Base-by-base conservation (phyloP, 2,113 vertebrate species). In the Pelodiscus sinensis region DNA sequence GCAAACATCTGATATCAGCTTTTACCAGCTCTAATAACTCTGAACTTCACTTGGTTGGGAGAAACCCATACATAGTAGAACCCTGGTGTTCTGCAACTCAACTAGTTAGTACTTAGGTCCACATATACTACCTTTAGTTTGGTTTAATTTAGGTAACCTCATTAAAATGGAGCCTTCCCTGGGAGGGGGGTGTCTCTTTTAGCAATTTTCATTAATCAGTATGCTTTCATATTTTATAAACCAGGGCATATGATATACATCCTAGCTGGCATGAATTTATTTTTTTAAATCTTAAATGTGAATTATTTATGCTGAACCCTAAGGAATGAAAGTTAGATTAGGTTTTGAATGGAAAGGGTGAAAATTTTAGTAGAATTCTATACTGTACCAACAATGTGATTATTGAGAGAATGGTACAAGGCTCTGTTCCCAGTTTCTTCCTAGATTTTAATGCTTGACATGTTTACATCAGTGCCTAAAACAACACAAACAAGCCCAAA, bases 1-100 rank as follows among this genome's bases (percentile, higher is more conserved):
- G 92, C 95, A 96, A 96, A 95, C 96, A 95, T 94, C 95, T 97
- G 93, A 94, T 93, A 96, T 92, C 92, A 96, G 95, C 91, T 96
- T 97, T 95, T 95, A 96, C 91, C 94, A 94, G 95, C 93, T 94
- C 92, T 86, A 94, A 88, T 79, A 94, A 96, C 90, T 95, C 83
- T 89, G 38, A 95, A 85, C 68, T 93, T 81, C 90, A 92, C 79
- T 88, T 91, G 84, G 18, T 9, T 21, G 18, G n/a, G n/a, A 71
- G 65, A 0, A 82, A 94, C 80, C 0, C 19, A 81, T 82, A 58
- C 84, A 92, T 85, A 92, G 88, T 3, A 0, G 89, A 91, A 84
- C 78, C 86, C 95, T 16, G 6, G 38, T 80, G 84, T 92, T 85
- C 81, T 93, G 81, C 84, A 88, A 88, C 19, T 55, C 92, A 90